Evolutionary conservation across 2,888 invertebrate genomes (phyloP).

Genomic region (Thymelicus sylvestris): DNA sequence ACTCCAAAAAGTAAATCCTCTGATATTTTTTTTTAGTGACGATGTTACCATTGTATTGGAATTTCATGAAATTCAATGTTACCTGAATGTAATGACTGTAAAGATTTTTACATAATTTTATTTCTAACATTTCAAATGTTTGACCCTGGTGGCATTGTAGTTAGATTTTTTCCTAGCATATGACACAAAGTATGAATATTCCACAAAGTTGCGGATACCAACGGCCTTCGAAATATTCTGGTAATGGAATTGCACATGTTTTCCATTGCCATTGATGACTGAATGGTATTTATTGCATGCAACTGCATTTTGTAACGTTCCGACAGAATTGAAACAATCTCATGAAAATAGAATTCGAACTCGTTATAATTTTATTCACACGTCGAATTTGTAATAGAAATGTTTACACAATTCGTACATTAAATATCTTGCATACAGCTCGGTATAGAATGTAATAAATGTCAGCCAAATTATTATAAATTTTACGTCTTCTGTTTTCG

Average conservation of each 20-base stretch:
- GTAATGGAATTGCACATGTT: slow-evolving; percentile 55
- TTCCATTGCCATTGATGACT: slow-evolving; percentile 41
- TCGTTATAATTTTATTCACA: not conserved
- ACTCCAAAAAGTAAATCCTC: too few species aligned
- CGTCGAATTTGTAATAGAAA: not conserved
- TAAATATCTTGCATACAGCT: too few species aligned
- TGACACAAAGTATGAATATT: slow-evolving; percentile 42
- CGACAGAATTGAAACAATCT: not conserved
- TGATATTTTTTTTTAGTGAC: too few species aligned
- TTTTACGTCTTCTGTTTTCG: not conserved
- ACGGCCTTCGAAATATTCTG: slow-evolving; percentile 47
- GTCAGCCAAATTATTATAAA: not conserved
- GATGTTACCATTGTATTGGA: too few species aligned
- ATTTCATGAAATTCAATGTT: too few species aligned
- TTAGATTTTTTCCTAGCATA: not conserved
- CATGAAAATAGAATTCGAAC: not conserved
- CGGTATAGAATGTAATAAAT: not conserved
- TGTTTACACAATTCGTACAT: too few species aligned
- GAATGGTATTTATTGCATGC: slow-evolving; percentile 67
- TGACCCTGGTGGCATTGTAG: not conserved
- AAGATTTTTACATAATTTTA: not conserved
- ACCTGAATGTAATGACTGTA: not conserved
- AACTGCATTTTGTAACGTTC: slow-evolving; percentile 46
- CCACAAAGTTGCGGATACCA: slow-evolving; percentile 65
- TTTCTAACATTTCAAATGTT: not conserved